Evolutionary conservation across 2,888 invertebrate genomes (phyloP).

Genomic region (Abrostola triplasia): DNA sequence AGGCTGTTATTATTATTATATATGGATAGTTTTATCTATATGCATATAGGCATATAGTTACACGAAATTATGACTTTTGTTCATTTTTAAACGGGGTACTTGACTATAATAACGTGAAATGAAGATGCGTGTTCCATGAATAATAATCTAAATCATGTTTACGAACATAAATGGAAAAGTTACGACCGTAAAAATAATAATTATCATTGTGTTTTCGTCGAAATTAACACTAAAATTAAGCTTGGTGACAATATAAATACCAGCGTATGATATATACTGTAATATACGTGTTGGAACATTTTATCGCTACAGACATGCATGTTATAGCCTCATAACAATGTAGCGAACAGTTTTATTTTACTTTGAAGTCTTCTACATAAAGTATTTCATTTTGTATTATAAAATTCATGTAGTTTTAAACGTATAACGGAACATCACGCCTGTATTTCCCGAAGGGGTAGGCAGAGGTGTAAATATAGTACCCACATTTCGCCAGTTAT

Average conservation of each 20-base stretch:
- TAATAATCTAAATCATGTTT: not conserved
- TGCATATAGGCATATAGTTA: too few species aligned
- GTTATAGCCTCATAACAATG: not conserved
- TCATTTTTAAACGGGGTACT: too few species aligned
- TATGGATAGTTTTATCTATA: too few species aligned
- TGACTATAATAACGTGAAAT: too few species aligned
- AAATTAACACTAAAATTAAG: constrained; percentile 3
- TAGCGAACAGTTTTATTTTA: not conserved
- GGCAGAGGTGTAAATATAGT: too few species aligned
- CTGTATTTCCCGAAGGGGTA: too few species aligned
- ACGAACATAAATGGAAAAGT: constrained; percentile 1
- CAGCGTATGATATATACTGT: not conserved
- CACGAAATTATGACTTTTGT: too few species aligned
- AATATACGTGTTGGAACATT: not conserved
- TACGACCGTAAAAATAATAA: not conserved
- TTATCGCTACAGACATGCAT: constrained; percentile 1
- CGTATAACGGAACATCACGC: too few species aligned
- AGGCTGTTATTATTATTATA: too few species aligned
- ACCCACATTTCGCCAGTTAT: too few species aligned
- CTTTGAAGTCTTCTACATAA: not conserved
- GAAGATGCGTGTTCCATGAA: too few species aligned
- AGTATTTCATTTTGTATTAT: not conserved
- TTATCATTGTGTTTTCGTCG: not conserved
- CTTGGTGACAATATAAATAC: not conserved
- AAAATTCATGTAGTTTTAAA: constrained; percentile 10